Base-by-base conservation (phyloP, 2,113 vertebrate genomes). In the Hippoglossus stenolepis region DNA sequence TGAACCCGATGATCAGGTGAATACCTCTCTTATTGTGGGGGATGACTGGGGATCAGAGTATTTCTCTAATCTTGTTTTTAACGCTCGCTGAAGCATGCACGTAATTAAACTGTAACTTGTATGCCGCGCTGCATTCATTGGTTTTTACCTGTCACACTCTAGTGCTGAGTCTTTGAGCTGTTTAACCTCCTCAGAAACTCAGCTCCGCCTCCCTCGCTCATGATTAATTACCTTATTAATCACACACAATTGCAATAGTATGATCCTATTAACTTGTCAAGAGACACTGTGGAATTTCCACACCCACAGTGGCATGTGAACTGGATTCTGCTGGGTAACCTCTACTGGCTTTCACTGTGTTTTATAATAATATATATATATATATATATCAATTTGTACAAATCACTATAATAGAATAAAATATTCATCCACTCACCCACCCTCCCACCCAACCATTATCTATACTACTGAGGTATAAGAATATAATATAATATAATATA, bases 1-100 rank as follows among this genome's bases (percentile, higher is more conserved):
- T 3, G 95, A 96, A 79, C 87, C 92, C 17, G 94, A 94, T 9
- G 97, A 99, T 45, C 97, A 93, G 92, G 92, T 93, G 83, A 80
- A 56, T 24, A 21, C n/a, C 3, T 10, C 45, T 60, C 14, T 24
- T 20, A 26, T 14, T 31, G 24, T 20, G 24, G 49, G 14, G 26
- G 53, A 47, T 53, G 53, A 68, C 14, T 31, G 23, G 17, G 26
- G 24, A 26, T 45, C 35, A 35, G 23, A 64, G 62, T 53, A 40
- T 58, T 45, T 79, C 67, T 56, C 54, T 58, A 18, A 83, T 49
- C 53, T 28, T 17, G 20, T 24, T 60, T 51, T 24, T 70, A 43
- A 57, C 2, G n/a, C 24, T 24, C 26, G 51, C 60, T 15, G 40
- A 21, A 61, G 21, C 49, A 6, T 12, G 57, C 18, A 35, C 57